Conservation (phyloP, 1,140 invertebrate genomes). For the Trachelipus rathkii region DNA sequence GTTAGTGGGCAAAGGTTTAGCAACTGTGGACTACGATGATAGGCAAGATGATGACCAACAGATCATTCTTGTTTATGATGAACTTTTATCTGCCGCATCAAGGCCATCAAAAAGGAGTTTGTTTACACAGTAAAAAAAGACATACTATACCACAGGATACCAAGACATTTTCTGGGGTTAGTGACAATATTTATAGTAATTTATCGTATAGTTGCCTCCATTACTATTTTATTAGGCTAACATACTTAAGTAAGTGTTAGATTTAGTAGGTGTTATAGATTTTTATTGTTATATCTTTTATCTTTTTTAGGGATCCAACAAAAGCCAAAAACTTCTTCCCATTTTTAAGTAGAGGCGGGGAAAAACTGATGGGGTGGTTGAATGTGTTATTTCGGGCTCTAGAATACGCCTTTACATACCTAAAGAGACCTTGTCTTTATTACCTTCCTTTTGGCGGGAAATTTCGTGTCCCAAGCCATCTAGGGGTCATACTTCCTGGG, state of each 20-base stretch:
- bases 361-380: slow-evolving; percentile 81
- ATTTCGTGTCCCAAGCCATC: slow-evolving; percentile 81
- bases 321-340: slow-evolving; percentile 83
- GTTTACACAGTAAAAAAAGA: slow-evolving; percentile 83
- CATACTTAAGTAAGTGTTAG: too few relatives aligned
- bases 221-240: too few relatives aligned
- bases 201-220: too few relatives aligned
- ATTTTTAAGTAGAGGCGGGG: slow-evolving; percentile 80
- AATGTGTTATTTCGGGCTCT: slow-evolving; percentile 92
- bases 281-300: neutral
- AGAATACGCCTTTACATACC: too few relatives aligned
- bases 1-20: slow-evolving; percentile 84
- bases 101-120: slow-evolving; percentile 80
- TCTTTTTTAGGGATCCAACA: slow-evolving; percentile 14
- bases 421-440: slow-evolving; percentile 90
- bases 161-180: slow-evolving; percentile 77
- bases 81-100: slow-evolving; percentile 88
- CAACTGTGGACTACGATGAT: slow-evolving; percentile 86
- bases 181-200: too few relatives aligned
- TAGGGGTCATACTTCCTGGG: slow-evolving; percentile 64
- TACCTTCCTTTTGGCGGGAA: slow-evolving; percentile 85
- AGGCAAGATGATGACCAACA: slow-evolving; percentile 92
- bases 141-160: slow-evolving; percentile 71
- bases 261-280: neutral
- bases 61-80: slow-evolving; percentile 90